phyloP scores from a whole-genome alignment of 2,888 invertebrate species.

The Crocallis elinguaria region DNA sequence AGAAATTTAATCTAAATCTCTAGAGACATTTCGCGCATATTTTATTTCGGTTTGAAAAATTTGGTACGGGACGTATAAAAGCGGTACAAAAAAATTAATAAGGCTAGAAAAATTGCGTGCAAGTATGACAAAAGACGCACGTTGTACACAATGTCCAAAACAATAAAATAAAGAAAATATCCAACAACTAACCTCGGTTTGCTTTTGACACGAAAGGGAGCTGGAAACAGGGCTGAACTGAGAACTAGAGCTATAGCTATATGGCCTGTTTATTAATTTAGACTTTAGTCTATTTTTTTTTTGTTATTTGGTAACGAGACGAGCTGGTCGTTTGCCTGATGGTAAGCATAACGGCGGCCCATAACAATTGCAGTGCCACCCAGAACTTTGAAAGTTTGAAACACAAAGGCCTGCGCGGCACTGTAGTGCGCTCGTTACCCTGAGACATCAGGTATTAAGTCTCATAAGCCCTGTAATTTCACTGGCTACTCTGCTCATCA shows the following conservation, averaged over 20 bases:
- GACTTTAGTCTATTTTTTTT: too few relatives aligned
- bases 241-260: not conserved
- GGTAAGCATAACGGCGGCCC: too few relatives aligned
- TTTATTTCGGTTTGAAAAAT: conserved; percentile 11
- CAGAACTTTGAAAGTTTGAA: too few relatives aligned
- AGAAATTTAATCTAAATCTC: conserved; percentile 11
- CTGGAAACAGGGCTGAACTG: conserved; percentile 23
- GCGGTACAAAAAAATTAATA: conserved; percentile 2
- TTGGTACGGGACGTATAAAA: conserved; percentile 3
- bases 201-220: conserved; percentile 46
- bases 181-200: conserved; percentile 45
- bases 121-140: conserved; percentile 39
- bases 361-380: too few relatives aligned
- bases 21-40: conserved; percentile 3
- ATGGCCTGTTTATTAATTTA: too few relatives aligned
- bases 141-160: conserved; percentile 41
- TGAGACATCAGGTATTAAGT: too few relatives aligned
- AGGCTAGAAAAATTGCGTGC: conserved; percentile 25
- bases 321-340: too few relatives aligned
- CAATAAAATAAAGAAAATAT: conserved; percentile 48
- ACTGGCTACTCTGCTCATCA: too few relatives aligned
- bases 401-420: too few relatives aligned
- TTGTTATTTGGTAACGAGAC: too few relatives aligned
- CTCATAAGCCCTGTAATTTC: too few relatives aligned
- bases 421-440: too few relatives aligned